Conservation (phyloP, 2,888 invertebrate genomes). For the Ormyrus thymus region DNA sequence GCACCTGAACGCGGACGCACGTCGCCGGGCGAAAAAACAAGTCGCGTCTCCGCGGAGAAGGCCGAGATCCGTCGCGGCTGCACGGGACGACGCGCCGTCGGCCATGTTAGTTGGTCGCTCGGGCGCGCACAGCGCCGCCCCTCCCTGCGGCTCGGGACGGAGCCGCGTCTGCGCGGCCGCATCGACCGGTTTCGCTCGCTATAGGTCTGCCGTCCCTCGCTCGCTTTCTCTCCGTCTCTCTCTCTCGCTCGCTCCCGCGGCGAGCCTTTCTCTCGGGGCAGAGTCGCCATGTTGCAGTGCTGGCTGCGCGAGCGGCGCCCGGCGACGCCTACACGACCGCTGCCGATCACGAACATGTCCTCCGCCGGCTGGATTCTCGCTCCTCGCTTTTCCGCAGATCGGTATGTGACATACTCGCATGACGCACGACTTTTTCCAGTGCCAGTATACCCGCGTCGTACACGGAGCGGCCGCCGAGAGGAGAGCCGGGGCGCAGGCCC, state of each 20-base stretch:
- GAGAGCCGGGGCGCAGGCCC: neutral
- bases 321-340: slow-evolving; percentile 44
- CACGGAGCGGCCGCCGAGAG: neutral
- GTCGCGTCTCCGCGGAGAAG: neutral
- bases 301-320: slow-evolving; percentile 63
- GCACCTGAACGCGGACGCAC: slow-evolving; percentile 55
- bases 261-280: neutral
- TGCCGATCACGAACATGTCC: slow-evolving; percentile 17
- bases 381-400: neutral
- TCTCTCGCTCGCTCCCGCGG: slow-evolving; percentile 6
- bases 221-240: slow-evolving; percentile 7
- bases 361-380: neutral
- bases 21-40: slow-evolving; percentile 36
- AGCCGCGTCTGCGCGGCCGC: slow-evolving; percentile 54
- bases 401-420: too few species aligned
- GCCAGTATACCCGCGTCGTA: neutral
- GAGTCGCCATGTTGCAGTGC: slow-evolving; percentile 66
- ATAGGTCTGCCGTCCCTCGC: slow-evolving; percentile 4
- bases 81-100: slow-evolving; percentile 59
- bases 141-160: neutral
- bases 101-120: slow-evolving; percentile 59
- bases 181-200: slow-evolving; percentile 68
- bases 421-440: neutral
- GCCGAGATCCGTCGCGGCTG: slow-evolving; percentile 16
- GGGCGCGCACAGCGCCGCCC: slow-evolving; percentile 31